These are phyloP conservation scores for Ophonus ardosiacus DNA, from an alignment of 2,888 invertebrate genomes.

Conservation along the genomic window DNA sequence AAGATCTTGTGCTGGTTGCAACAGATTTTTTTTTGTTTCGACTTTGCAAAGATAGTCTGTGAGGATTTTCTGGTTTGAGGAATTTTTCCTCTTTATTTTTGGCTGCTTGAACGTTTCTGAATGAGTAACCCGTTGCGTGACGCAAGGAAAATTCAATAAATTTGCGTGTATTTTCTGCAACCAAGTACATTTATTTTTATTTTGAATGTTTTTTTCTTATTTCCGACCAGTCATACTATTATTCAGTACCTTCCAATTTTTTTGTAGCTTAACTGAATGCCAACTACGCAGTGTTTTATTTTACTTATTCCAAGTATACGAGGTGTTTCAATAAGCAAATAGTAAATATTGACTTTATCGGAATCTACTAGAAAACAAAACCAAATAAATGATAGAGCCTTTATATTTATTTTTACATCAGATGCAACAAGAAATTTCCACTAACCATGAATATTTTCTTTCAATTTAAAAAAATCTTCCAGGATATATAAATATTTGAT, in stretches of 20 bases:
- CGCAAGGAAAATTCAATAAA: slow-evolving; percentile 32
- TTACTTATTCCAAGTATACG: background rate
- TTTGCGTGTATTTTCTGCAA: slow-evolving; percentile 34
- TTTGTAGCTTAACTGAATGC: slow-evolving; percentile 6
- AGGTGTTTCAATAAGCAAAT: slow-evolving; percentile 3
- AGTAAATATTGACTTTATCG: background rate
- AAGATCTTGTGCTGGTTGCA: too few species aligned
- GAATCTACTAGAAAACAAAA: background rate
- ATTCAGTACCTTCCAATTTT: slow-evolving; percentile 33
- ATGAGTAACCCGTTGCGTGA: slow-evolving; percentile 24
- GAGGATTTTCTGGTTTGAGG: slow-evolving; percentile 2
- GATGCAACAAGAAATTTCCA: background rate
- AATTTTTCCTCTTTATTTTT: slow-evolving; percentile 18
- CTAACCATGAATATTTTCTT: background rate
- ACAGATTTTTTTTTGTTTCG: too few species aligned
- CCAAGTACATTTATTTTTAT: slow-evolving; percentile 40
- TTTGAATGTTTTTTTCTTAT: slow-evolving; percentile 13
- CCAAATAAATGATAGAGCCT: background rate
- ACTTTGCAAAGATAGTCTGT: background rate
- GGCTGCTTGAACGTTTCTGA: slow-evolving; percentile 5
- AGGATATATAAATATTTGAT: too few species aligned
- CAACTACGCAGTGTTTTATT: slow-evolving; percentile 11
- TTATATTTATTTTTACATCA: background rate
- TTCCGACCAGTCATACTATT: slow-evolving; percentile 17
- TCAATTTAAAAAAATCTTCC: background rate